These are phyloP conservation scores for Ptilonorhynchus violaceus DNA, from an alignment of 2,113 vertebrate species.

Conservation along the genomic window DNA sequence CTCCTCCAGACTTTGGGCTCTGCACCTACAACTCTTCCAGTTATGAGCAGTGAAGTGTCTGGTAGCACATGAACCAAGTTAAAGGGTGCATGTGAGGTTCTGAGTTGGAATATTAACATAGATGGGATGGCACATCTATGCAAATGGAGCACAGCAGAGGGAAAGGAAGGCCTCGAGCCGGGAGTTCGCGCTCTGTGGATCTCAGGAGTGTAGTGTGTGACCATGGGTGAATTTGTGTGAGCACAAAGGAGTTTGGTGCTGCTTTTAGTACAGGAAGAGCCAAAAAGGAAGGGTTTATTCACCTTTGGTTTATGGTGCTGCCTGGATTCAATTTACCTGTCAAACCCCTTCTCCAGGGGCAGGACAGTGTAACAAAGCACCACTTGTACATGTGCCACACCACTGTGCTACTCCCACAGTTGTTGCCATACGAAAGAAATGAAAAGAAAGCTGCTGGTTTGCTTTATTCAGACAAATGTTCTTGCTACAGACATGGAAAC, in stretches of 20 bases:
- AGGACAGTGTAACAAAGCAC: background rate
- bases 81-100: fast-evolving
- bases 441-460: background rate
- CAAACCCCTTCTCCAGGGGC: fast-evolving
- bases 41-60: background rate
- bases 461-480: background rate
- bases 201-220: background rate
- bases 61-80: fast-evolving
- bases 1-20: background rate
- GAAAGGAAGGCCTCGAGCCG: background rate
- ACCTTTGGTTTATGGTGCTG: background rate
- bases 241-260: background rate
- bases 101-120: background rate
- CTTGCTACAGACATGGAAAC: background rate
- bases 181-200: background rate
- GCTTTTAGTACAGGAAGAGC: background rate
- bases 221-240: background rate
- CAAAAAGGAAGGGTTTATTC: background rate
- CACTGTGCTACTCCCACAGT: background rate
- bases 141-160: background rate
- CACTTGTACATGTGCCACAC: fast-evolving
- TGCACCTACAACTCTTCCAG: background rate
- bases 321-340: background rate
- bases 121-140: no score
- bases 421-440: background rate